Conservation (phyloP, 2,113 vertebrate genomes). For the Semnopithecus entellus region DNA sequence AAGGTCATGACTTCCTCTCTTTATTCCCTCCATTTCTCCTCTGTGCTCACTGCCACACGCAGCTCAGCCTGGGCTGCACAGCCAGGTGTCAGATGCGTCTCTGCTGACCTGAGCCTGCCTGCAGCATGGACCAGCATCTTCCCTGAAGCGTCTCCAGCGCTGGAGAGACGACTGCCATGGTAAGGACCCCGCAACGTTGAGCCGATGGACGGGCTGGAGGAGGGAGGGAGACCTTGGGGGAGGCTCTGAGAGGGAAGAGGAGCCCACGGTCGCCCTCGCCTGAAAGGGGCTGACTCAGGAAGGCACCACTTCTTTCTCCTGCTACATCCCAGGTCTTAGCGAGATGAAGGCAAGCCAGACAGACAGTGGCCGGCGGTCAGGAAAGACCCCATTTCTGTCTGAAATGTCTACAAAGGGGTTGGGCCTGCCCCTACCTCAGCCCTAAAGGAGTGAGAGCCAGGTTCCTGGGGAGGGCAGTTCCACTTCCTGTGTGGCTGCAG, state of each 20-base stretch:
- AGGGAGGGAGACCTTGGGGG: neutral
- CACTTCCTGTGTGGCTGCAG: neutral
- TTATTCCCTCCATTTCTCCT: neutral
- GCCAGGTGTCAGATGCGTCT: no score
- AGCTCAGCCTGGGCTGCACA: neutral
- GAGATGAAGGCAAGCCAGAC: no score
- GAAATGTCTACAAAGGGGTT: neutral
- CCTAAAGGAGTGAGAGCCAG: neutral
- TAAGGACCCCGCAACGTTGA: neutral
- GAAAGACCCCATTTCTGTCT: accelerated
- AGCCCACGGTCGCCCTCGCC: no score
- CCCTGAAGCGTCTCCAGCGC: neutral
- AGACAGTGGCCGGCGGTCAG: accelerated
- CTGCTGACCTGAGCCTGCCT: no score
- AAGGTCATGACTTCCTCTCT: neutral
- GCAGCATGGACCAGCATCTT: neutral
- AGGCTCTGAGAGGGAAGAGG: neutral
- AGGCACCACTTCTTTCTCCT: no score
- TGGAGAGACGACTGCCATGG: no score
- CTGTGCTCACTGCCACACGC: accelerated
- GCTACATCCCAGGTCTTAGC: no score
- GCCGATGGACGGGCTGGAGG: neutral
- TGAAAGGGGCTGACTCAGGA: no score
- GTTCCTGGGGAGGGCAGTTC: neutral
- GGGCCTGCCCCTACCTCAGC: neutral